Evolutionary conservation across 2,888 invertebrate genomes (phyloP).

Genomic region (Deilephila elpenor): DNA sequence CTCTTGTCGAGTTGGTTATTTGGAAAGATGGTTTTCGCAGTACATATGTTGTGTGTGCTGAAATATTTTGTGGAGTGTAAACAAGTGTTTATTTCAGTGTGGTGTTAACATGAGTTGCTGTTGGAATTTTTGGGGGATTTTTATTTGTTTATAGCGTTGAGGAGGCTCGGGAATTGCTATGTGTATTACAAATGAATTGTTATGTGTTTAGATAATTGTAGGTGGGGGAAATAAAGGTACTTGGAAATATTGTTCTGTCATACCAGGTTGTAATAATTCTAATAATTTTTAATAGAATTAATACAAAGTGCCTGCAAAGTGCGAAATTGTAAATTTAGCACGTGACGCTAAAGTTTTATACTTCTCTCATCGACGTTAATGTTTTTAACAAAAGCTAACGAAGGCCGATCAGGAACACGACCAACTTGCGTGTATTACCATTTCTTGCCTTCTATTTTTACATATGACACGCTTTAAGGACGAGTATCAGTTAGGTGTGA

Average conservation of each 20-base stretch:
- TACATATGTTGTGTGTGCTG: constrained; percentile 71
- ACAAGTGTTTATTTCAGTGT: constrained; percentile 74
- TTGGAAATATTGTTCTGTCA: not conserved
- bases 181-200: not conserved
- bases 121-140: constrained; percentile 49
- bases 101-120: constrained; percentile 71
- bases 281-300: no score
- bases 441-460: no score
- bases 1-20: constrained; percentile 48
- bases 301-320: no score
- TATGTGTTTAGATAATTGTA: not conserved
- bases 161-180: not conserved
- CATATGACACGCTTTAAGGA: no score
- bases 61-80: constrained; percentile 72
- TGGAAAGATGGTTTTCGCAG: constrained; percentile 55
- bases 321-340: no score
- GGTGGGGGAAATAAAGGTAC: not conserved
- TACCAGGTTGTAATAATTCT: not conserved
- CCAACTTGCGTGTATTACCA: no score
- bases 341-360: no score
- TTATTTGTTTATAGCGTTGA: constrained; percentile 29
- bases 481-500: no score
- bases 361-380: no score
- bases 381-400: no score
- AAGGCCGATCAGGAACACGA: no score